Evolutionary conservation across 2,797 vertebrate species (phyloP).

Genomic region (Eulemur rubriventer): DNA sequence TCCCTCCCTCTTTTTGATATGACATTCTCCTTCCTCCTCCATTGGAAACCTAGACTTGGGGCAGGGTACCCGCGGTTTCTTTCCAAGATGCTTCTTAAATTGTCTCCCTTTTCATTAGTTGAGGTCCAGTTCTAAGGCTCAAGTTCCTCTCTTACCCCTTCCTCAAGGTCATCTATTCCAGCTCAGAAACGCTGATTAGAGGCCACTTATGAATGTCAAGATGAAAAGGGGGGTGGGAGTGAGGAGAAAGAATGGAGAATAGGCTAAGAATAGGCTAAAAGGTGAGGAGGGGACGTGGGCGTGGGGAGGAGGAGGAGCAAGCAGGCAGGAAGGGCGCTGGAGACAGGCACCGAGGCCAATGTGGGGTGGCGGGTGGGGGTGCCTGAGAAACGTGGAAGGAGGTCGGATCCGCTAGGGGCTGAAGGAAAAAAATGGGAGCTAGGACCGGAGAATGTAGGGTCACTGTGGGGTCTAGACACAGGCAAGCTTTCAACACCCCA

Average conservation of each 20-base stretch:
- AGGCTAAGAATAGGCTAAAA: background rate
- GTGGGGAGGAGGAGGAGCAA: background rate
- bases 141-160: background rate
- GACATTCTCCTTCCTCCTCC: background rate
- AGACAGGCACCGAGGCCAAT: background rate
- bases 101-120: background rate
- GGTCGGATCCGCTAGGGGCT: background rate
- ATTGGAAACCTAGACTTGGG: background rate
- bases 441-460: background rate
- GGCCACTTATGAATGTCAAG: background rate
- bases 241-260: background rate
- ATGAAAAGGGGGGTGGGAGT: background rate
- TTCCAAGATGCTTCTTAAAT: background rate
- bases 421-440: background rate
- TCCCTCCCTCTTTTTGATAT: background rate
- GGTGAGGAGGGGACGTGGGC: background rate
- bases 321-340: background rate
- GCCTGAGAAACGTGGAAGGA: background rate
- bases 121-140: background rate
- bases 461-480: background rate
- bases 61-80: background rate
- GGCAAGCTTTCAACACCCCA: background rate
- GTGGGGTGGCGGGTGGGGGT: background rate
- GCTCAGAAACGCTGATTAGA: background rate
- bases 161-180: constrained; percentile 59